Evolutionary conservation across 2,113 vertebrate species (phyloP).

Genomic region (Harpagus bidentatus): DNA sequence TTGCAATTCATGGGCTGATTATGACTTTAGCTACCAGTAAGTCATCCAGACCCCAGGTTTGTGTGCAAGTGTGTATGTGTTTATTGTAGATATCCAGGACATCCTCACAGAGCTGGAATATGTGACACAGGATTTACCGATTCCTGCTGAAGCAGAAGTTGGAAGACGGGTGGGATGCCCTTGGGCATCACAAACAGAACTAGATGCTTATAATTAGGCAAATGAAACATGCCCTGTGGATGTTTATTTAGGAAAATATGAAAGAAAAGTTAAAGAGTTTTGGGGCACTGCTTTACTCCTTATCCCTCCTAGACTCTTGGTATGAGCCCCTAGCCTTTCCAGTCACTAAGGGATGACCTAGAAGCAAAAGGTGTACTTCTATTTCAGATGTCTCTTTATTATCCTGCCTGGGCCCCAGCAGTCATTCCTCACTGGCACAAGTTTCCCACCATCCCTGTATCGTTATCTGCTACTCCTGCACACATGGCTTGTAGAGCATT

Average conservation of each 20-base stretch:
- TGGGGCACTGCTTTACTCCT: not conserved
- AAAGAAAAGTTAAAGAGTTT: not conserved
- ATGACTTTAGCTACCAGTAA: not conserved
- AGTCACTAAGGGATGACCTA: not conserved
- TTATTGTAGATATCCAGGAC: not conserved
- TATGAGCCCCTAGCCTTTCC: not conserved
- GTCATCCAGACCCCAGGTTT: not conserved
- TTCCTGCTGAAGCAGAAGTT: not conserved
- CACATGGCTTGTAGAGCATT: not conserved
- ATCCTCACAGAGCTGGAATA: not conserved
- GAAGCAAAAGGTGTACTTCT: not conserved
- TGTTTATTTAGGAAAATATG: not conserved
- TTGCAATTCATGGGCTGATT: not conserved
- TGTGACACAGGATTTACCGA: not conserved
- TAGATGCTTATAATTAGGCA: not conserved
- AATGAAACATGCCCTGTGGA: not conserved
- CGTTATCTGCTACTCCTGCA: not conserved
- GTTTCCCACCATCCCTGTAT: not conserved
- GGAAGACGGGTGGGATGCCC: not conserved
- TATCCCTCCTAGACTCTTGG: rapidly evolving
- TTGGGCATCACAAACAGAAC: not conserved
- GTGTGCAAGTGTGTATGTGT: not conserved
- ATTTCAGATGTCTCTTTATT: not conserved
- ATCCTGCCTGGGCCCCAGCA: not conserved
- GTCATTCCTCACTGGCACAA: not conserved